Evolutionary conservation across 1,140 invertebrate species (phyloP).

Genomic region (Drosophila kurseongensis): DNA sequence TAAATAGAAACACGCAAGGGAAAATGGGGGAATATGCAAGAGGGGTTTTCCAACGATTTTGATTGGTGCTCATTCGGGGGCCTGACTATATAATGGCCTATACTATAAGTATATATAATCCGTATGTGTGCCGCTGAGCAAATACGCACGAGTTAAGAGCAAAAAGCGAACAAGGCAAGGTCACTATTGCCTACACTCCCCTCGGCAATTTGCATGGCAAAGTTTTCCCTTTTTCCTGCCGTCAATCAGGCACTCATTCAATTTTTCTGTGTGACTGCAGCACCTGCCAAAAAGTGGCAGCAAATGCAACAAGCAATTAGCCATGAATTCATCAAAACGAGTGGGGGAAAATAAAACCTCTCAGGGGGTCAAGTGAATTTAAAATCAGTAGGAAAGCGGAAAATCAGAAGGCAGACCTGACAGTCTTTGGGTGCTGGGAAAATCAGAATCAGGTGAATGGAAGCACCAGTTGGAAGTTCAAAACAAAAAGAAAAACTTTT

Average conservation of each 20-base stretch:
- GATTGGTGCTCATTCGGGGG: slow-evolving; percentile 71
- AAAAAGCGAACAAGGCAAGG: slow-evolving; percentile 10
- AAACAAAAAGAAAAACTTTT: background rate
- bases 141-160: slow-evolving; percentile 29
- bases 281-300: slow-evolving; percentile 21
- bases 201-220: slow-evolving; percentile 16
- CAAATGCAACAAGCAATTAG: slow-evolving; percentile 52
- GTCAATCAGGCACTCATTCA: slow-evolving; percentile 43
- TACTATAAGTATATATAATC: slow-evolving; percentile 8
- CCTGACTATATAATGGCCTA: slow-evolving; percentile 37
- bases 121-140: slow-evolving; percentile 22
- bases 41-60: slow-evolving; percentile 29
- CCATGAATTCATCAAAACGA: slow-evolving; percentile 49
- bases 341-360: background rate
- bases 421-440: slow-evolving; percentile 7
- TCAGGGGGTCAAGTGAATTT: background rate
- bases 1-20: slow-evolving; percentile 3
- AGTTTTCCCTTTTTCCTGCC: slow-evolving; percentile 22
- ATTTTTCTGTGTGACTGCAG: slow-evolving; percentile 27
- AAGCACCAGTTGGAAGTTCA: slow-evolving; percentile 12
- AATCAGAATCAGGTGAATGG: background rate
- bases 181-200: background rate
- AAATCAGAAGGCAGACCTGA: slow-evolving; percentile 15
- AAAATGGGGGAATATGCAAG: background rate
- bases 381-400: background rate